These are phyloP conservation scores for Aptenodytes forsteri DNA, from an alignment of 2,113 vertebrate genomes.

Conservation along the genomic window DNA sequence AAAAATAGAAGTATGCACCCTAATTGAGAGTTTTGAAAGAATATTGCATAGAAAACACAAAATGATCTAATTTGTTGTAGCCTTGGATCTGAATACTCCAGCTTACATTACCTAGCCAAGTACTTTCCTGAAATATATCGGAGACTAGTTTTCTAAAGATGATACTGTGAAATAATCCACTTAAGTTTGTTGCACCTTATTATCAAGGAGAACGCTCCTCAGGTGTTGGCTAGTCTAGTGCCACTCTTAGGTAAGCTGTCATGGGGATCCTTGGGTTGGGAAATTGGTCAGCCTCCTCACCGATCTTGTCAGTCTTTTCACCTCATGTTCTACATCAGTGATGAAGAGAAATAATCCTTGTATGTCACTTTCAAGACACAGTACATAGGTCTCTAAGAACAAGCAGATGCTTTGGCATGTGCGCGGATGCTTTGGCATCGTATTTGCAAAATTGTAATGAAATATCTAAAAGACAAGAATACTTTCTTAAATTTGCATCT, in stretches of 20 bases:
- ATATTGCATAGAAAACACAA: not conserved
- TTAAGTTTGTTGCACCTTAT: not conserved
- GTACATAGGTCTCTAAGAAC: not conserved
- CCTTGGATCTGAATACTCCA: not conserved
- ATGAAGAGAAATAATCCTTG: not conserved
- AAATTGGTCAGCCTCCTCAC: accelerated
- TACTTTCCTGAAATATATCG: not conserved
- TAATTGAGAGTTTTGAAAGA: not conserved
- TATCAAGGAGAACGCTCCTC: accelerated
- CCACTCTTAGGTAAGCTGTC: not conserved
- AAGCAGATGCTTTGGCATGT: not conserved
- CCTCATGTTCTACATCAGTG: accelerated
- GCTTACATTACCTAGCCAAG: accelerated
- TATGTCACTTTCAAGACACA: not conserved
- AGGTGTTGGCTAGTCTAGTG: not conserved
- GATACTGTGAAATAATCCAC: not conserved
- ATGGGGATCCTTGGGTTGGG: not conserved
- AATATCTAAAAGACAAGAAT: not conserved
- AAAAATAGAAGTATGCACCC: not conserved
- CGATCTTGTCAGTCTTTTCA: not conserved
- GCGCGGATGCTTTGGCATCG: not conserved
- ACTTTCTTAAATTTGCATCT: not conserved
- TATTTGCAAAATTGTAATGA: not conserved
- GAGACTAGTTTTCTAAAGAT: not conserved
- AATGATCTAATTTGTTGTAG: not conserved